phyloP scores from a whole-genome alignment of 2,888 invertebrate species.

The Mylabris sibirica region DNA sequence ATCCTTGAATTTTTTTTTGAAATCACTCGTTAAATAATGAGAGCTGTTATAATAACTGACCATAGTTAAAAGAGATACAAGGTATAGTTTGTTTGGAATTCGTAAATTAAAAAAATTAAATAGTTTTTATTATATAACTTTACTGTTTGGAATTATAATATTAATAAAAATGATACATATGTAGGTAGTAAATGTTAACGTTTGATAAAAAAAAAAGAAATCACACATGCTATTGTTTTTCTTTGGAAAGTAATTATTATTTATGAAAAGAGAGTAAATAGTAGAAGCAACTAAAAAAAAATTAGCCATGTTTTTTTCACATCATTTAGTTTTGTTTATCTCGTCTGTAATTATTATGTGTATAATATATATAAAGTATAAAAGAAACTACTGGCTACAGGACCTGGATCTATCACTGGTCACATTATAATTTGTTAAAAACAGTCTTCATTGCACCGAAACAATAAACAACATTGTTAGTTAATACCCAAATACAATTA shows the following conservation, averaged over 20 bases:
- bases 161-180: slow-evolving; percentile 55
- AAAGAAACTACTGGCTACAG: slow-evolving; percentile 31
- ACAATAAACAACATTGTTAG: slow-evolving; percentile 38
- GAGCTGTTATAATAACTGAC: no score
- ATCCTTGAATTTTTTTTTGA: no score
- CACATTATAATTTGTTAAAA: slow-evolving; percentile 37
- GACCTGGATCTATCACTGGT: slow-evolving; percentile 28
- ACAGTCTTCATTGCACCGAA: slow-evolving; percentile 62
- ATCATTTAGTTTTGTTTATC: neutral
- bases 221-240: slow-evolving; percentile 58
- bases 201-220: slow-evolving; percentile 56
- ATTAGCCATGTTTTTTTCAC: slow-evolving; percentile 15
- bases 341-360: neutral
- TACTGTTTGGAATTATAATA: slow-evolving; percentile 53
- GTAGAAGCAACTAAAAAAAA: slow-evolving; percentile 24
- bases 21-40: no score
- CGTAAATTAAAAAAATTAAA: slow-evolving; percentile 31
- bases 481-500: slow-evolving; percentile 28
- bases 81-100: no score
- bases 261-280: slow-evolving; percentile 21
- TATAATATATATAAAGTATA: slow-evolving; percentile 14
- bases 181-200: slow-evolving; percentile 48
- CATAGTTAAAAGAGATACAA: no score
- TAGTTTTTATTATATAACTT: slow-evolving; percentile 43
- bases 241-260: slow-evolving; percentile 57